A percentile compares a stretch with the other conserved stretches of the same genome.
Conservation (phyloP, 2,888 invertebrate species). For the Gandaritis pyraliata region DNA sequence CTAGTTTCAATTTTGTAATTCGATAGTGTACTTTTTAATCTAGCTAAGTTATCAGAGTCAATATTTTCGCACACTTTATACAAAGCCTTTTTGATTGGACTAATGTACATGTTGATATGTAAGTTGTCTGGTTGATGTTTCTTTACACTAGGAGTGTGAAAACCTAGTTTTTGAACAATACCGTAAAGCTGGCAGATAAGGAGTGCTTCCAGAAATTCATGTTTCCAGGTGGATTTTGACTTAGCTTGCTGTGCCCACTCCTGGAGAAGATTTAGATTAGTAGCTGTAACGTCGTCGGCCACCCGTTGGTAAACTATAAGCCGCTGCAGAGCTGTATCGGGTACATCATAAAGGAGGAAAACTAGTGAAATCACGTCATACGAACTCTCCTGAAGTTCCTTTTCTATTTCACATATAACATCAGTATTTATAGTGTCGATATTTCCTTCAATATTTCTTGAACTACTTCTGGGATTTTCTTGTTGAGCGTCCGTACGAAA, state of each 20-base stretch:
- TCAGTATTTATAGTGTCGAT: conserved; percentile 60
- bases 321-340: conserved; percentile 71
- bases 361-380: conserved; percentile 73
- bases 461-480: conserved; percentile 31
- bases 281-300: conserved; percentile 55
- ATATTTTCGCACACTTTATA: conserved; percentile 73
- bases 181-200: conserved; percentile 66
- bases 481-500: conserved; percentile 52
- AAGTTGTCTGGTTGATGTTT: conserved; percentile 57
- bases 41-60: conserved; percentile 56
- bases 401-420: conserved; percentile 66
- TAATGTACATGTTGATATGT: conserved; percentile 54
- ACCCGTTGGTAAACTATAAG: conserved; percentile 67
- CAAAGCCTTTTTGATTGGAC: conserved; percentile 68
- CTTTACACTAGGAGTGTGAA: conserved; percentile 58
- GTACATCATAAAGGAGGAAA: conserved; percentile 72
- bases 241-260: conserved; percentile 72
- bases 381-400: conserved; percentile 60
- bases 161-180: conserved; percentile 69
- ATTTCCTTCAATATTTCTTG: conserved; percentile 48
- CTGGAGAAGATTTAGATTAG: conserved; percentile 62
- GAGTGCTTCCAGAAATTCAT: conserved; percentile 75
- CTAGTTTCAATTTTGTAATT: conserved; percentile 62
- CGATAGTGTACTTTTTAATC: conserved; percentile 62
- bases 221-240: conserved; percentile 62